A percentile compares a stretch with the other conserved stretches of the same genome.
phyloP scores from a whole-genome alignment of 1,140 invertebrate species.

The Archegozetes longisetosus region DNA sequence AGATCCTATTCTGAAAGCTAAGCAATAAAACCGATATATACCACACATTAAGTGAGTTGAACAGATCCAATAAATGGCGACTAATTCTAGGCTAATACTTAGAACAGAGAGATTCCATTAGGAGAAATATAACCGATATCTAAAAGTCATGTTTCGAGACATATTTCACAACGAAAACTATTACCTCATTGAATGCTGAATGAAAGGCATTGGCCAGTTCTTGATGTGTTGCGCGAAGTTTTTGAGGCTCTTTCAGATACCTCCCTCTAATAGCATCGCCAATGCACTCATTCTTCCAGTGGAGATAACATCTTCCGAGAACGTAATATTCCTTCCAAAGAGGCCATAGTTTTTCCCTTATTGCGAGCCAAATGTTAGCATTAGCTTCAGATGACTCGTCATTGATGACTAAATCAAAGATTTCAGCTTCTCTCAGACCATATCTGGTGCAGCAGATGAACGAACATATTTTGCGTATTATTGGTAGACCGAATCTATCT shows the following conservation, averaged over 20 bases:
- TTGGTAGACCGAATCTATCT: slow-evolving; percentile 17
- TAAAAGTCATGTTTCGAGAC: no score
- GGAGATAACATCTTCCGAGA: slow-evolving; percentile 23
- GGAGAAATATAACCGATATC: no score
- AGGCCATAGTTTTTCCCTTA: slow-evolving; percentile 11
- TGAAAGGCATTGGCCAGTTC: slow-evolving; percentile 24
- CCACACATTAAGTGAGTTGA: no score
- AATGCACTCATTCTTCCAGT: slow-evolving; percentile 23
- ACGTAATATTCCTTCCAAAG: slow-evolving; percentile 23
- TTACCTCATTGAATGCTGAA: slow-evolving; percentile 20
- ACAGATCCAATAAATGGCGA: no score
- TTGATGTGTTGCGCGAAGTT: slow-evolving; percentile 17
- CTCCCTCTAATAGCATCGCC: slow-evolving; percentile 21
- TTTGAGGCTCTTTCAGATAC: slow-evolving; percentile 17
- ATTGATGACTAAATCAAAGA: slow-evolving; percentile 23
- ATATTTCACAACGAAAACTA: no score
- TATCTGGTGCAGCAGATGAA: slow-evolving; percentile 23
- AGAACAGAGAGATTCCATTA: no score
- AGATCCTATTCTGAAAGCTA: no score
- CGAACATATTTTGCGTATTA: slow-evolving; percentile 19
- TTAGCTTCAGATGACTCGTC: slow-evolving; percentile 15
- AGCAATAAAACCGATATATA: no score
- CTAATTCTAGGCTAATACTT: no score
- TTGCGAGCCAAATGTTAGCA: slow-evolving; percentile 6
- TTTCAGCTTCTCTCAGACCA: slow-evolving; percentile 26